Evolutionary conservation across 2,113 vertebrate species (phyloP).

Genomic region (Uria lomvia): DNA sequence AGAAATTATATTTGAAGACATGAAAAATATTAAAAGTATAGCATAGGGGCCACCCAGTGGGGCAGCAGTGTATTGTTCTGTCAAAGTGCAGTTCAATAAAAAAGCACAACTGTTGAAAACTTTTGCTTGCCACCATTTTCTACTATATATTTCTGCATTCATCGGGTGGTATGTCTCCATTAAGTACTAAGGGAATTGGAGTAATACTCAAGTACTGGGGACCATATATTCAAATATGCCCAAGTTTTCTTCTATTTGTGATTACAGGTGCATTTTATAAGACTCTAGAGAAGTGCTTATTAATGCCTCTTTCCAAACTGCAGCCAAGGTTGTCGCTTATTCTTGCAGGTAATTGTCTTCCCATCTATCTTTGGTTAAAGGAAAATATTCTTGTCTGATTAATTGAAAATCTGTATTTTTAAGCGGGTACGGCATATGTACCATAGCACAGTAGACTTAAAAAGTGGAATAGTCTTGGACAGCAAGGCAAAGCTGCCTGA

Average conservation of each 20-base stretch:
- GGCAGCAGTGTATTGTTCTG: not conserved
- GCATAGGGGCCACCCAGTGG: constrained; percentile 11
- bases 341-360: not conserved
- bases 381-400: not conserved
- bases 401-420: not conserved
- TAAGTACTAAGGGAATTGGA: not conserved
- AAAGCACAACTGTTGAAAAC: not conserved
- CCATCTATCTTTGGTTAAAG: not conserved
- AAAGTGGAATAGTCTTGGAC: not conserved
- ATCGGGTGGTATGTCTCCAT: not conserved
- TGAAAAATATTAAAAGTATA: constrained; percentile 25
- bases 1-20: constrained; percentile 36
- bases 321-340: not conserved
- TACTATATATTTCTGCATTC: not conserved
- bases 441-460: not conserved
- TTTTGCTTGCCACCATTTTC: not conserved
- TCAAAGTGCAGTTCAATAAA: not conserved
- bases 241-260: not conserved
- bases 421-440: not conserved
- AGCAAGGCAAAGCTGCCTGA: not conserved
- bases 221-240: not conserved
- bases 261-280: not conserved
- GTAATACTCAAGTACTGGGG: not conserved
- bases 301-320: not conserved
- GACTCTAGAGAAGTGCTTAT: not conserved